Base-by-base conservation (phyloP, 2,888 invertebrate genomes). In the Malacosoma neustria region DNA sequence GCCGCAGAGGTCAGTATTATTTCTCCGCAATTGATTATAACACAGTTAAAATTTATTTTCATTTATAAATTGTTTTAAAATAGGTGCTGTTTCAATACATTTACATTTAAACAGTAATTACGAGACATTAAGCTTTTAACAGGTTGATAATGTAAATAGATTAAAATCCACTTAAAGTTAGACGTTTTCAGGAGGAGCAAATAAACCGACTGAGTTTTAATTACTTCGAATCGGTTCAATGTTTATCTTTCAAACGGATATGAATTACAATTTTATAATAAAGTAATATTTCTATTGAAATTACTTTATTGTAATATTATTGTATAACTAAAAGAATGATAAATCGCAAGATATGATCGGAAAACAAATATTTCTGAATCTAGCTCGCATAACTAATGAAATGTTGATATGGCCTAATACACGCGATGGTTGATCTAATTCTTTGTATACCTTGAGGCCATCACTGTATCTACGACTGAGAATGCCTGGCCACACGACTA, bases 131-230 rank as follows among this genome's bases (percentile, higher is more conserved):
- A 22, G 22, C 22, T 9, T 22, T 22, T 22, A 22, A 22, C 22
- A 22, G 22, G 33, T 35, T 39, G 29, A 39, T 35, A 35, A 39
- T 35, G 35, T 32, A 32, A 38, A 38, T 39, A 35, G 39, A 30
- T 33, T 39, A 30, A 32, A 33, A 14, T 15, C 34, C 34, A 14
- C 32, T 22, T 22, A 22, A 22, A 22, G 22, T 3, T 4, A 22
- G 9, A 22, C 22, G 22, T 22, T 22, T 36, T 30, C 30, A 35
- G 36, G 14, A 30, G 22, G 15, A 35, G 11, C 30, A 39, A 39
- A 39, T 39, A 39, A 33, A 34, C 30, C 30, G 30, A 33, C 30
- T 30, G 33, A 33, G 30, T 33, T 39, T 36, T 22, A 36, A 33
- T 39, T 31, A 32, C 33, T 29, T 14, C n/a, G 22, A 22, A 22